Percentiles rank a stretch among this genome's conserved stretches.
These are phyloP conservation scores for Chromoteleia sp. DNA, from an alignment of 2,888 invertebrate species.

Conservation along the genomic window DNA sequence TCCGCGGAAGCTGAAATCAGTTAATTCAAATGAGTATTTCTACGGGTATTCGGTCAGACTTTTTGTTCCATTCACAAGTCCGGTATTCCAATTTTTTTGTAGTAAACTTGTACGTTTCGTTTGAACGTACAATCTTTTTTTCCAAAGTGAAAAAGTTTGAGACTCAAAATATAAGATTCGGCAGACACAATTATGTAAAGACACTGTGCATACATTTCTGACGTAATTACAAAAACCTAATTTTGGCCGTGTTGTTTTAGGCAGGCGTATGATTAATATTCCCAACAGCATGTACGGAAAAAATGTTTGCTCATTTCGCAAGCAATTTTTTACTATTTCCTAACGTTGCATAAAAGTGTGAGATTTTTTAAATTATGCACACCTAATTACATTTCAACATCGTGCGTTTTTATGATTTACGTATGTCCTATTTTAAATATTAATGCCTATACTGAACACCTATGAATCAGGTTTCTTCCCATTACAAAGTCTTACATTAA, in stretches of 20 bases:
- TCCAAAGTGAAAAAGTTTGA: constrained; percentile 17
- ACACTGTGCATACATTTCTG: constrained; percentile 28
- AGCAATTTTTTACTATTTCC: constrained; percentile 28
- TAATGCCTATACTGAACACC: too few relatives aligned
- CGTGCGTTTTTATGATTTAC: neutral
- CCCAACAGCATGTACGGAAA: constrained; percentile 16
- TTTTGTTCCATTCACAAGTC: neutral
- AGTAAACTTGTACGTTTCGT: neutral
- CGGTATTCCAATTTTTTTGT: neutral
- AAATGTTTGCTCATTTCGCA: constrained; percentile 48
- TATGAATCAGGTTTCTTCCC: too few relatives aligned
- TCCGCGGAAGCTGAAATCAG: neutral
- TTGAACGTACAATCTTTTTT: neutral
- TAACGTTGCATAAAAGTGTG: constrained; percentile 10
- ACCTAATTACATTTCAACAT: constrained; percentile 18
- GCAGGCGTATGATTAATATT: constrained; percentile 29
- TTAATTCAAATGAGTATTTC: constrained; percentile 65
- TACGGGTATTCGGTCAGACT: constrained; percentile 9
- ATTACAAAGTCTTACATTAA: too few relatives aligned
- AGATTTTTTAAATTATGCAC: constrained; percentile 26
- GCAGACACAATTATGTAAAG: constrained; percentile 21
- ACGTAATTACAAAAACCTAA: constrained; percentile 38
- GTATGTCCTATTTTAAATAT: neutral
- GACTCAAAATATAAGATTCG: constrained; percentile 24
- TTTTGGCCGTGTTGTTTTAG: constrained; percentile 28